Evolutionary conservation across 1,140 invertebrate genomes (phyloP), one percentile per base, ranked within the genome.

Genomic region (Drosophila suzukii): DNA sequence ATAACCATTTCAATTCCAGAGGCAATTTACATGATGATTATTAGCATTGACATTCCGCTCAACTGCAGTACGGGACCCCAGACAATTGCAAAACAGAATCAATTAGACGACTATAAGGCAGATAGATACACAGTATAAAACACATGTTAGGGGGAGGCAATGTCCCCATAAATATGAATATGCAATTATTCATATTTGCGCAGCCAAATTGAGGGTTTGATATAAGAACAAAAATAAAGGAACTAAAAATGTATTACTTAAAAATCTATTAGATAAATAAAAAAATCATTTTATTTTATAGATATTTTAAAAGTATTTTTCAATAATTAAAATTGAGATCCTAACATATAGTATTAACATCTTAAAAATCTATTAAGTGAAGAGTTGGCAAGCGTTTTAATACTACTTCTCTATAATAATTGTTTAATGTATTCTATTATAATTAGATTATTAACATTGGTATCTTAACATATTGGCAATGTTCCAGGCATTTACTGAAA

Each of bases 11-110:
- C 55, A 78, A 78, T 86, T 85, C 65, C 67, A 81, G 72, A 70
- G 75, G 50, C 78, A 88, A 86, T 86, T 88, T 88, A 88, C 75
- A 88, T 88, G 75, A 77, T 59, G 75, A 85, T 86, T 86, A 86
- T 86, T 86, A 86, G 75, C 82, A 86, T 86, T 88, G 82, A 79
- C 83, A 86, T 86, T 86, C 83, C 71, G 70, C 70, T 74, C 71
- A 63, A 81, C 60, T 66, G 51, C 71, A 65, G 50, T 54, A 53
- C 68, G 49, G 59, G 60, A 38, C 83, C 78, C 83, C 78, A 86
- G 82, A 88, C 83, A 88, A 86, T 86, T 86, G 82, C 57, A 88
- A 71, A 72, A 75, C 79, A 88, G 75, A 88, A 86, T 86, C 83
- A 88, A 86, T 86, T 86, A 86, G 83, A 61, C 78, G 65, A 51